Evolutionary conservation across 2,888 invertebrate genomes (phyloP).

Genomic region (Lysandra bellargus): DNA sequence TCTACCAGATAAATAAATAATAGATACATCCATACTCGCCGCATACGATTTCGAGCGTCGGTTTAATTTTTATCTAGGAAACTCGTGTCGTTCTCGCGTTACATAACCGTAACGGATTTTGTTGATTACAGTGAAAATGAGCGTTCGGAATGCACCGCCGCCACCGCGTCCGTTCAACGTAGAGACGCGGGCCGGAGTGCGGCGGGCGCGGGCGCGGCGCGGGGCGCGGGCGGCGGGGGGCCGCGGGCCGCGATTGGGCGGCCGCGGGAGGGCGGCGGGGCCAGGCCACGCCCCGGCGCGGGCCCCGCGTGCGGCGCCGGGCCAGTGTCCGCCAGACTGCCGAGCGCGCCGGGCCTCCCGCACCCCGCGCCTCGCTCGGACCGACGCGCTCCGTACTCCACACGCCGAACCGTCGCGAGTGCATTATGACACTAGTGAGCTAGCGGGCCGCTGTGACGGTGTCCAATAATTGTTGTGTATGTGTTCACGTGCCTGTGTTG

Average conservation of each 20-base stretch:
- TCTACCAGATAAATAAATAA: neutral
- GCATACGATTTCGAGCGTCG: neutral
- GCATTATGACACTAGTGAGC: conserved; percentile 80
- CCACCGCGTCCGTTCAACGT: conserved; percentile 36
- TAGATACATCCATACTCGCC: conserved; percentile 6
- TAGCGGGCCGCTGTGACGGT: conserved; percentile 80
- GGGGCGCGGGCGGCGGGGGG: conserved; percentile 50
- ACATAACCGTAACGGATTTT: conserved; percentile 25
- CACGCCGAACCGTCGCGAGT: conserved; percentile 71
- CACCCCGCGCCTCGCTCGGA: conserved; percentile 80
- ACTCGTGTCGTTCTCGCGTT: conserved; percentile 17
- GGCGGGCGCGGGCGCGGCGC: conserved; percentile 45
- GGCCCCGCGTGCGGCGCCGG: conserved; percentile 59
- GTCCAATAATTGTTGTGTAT: conserved; percentile 72
- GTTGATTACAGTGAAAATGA: conserved; percentile 10
- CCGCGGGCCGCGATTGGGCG: conserved; percentile 56
- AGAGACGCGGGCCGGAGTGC: conserved; percentile 42
- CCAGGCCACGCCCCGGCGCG: conserved; percentile 55
- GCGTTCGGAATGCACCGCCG: neutral
- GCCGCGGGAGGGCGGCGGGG: conserved; percentile 44
- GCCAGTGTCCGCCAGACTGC: conserved; percentile 79
- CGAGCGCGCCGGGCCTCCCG: conserved; percentile 81
- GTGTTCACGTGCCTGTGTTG: conserved; percentile 78
- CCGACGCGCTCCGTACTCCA: conserved; percentile 69
- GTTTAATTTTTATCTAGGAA: conserved; percentile 3